phyloP scores from a whole-genome alignment of 2,888 invertebrate genomes.

The Thymelicus sylvestris region DNA sequence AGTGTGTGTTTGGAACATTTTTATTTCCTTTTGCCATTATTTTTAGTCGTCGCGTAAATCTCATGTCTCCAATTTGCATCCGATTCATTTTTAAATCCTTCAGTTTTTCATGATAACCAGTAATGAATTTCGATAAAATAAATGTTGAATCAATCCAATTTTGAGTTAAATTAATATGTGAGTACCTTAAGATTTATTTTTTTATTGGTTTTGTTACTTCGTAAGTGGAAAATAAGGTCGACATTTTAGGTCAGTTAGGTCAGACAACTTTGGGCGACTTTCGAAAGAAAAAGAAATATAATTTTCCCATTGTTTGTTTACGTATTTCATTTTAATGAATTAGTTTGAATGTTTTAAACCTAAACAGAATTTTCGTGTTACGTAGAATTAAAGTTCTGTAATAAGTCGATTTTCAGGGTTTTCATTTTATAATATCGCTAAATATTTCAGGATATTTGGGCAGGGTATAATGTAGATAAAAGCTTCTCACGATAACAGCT shows the following conservation, averaged over 20 bases:
- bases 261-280: neutral
- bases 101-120: neutral
- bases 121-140: conserved; percentile 7
- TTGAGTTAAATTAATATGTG: neutral
- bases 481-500: no score
- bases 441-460: no score
- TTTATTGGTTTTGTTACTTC: neutral
- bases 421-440: no score
- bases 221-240: neutral
- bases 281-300: no score
- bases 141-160: conserved; percentile 9
- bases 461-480: no score
- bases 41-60: conserved; percentile 41
- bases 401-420: no score
- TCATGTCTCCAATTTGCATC: conserved; percentile 44
- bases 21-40: conserved; percentile 54
- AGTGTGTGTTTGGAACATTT: conserved; percentile 22
- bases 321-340: neutral
- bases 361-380: neutral
- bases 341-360: no score
- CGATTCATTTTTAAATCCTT: conserved; percentile 13
- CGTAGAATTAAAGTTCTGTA: no score
- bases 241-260: neutral
- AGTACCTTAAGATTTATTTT: neutral
- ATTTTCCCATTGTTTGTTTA: neutral